Evolutionary conservation across 1,140 invertebrate species (phyloP), one percentile per base, ranked within the genome.

Genomic region (Drosophila tani): DNA sequence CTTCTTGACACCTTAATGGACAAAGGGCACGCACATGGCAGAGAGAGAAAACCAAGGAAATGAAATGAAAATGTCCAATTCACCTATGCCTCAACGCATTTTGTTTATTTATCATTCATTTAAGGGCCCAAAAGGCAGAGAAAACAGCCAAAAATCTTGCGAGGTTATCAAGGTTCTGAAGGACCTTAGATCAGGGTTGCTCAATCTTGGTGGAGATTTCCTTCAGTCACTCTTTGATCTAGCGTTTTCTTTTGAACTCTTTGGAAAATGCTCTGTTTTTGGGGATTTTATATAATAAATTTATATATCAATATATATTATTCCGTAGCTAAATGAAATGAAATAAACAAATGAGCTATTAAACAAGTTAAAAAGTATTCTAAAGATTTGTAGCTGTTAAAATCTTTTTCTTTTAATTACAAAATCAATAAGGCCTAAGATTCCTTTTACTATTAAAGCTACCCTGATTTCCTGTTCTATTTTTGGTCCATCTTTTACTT

Each of bases 1-100:
- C 81, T 83, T 70, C 80, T 87, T 87, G 84, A 88, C 84, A 87
- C 84, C 84, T 87, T 75, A 84, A 87, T 84, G 84, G 81, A 63
- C 71, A 79, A 87, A 65, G 66, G 63, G 66, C 80, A 79, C 64
- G 79, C 79, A 66, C 51, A 12, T 21, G 43, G 35, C 2, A 24
- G 50, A 9, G 1, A 35, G 17, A 12, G 19, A 55, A 57, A 57
- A 12, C 43, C 45, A 21, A 3, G 32, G 32, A 65, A 65, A 50
- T 56, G 47, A 74, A 75, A 75, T 73, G 53, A 59, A 75, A 75
- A 75, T 64, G 69, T 75, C 64, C 73, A 59, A 71, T 71, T 71
- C 69, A 59, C 49, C 60, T 35, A 75, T 38, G 50, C 75, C 45
- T 78, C 65, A 78, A 50, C 65, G 41, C 51, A 49, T 79, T 71